Conservation (phyloP, 92 coral and sea anemone species). For the Desmophyllum pertusum region DNA sequence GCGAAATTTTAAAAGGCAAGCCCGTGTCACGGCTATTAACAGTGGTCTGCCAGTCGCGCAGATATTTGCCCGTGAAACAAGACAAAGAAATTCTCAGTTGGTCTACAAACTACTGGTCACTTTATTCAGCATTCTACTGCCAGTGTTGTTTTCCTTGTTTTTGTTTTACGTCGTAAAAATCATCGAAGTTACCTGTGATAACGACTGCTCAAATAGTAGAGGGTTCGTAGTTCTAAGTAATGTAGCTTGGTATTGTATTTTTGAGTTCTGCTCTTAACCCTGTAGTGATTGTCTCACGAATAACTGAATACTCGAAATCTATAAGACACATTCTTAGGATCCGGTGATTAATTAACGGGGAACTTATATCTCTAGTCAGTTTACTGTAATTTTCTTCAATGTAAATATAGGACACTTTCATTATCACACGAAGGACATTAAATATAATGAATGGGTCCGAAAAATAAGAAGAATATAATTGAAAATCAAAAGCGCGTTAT, state of each 20-base stretch:
- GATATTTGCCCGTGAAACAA: conserved; percentile 17
- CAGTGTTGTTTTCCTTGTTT: conserved; percentile 7
- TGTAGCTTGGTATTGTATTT: conserved; percentile 2
- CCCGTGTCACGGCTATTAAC: conserved; percentile 24
- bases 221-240: conserved; percentile 20
- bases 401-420: neutral
- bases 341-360: neutral
- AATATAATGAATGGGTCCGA: neutral
- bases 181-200: conserved; percentile 18
- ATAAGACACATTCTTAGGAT: conserved; percentile 19
- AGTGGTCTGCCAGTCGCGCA: conserved; percentile 34
- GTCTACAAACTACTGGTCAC: conserved; percentile 22
- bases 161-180: conserved; percentile 28
- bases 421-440: neutral
- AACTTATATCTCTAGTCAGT: neutral
- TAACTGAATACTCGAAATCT: conserved; percentile 39
- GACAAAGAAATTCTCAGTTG: conserved; percentile 27
- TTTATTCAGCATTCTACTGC: conserved; percentile 24
- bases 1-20: conserved; percentile 23
- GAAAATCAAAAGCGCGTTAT: too few relatives aligned
- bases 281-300: neutral
- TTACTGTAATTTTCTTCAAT: neutral
- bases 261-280: conserved; percentile 16
- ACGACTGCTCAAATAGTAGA: neutral
- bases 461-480: neutral